Base-by-base conservation (phyloP, 1,140 invertebrate genomes). In the Lysiphlebus fabarum region DNA sequence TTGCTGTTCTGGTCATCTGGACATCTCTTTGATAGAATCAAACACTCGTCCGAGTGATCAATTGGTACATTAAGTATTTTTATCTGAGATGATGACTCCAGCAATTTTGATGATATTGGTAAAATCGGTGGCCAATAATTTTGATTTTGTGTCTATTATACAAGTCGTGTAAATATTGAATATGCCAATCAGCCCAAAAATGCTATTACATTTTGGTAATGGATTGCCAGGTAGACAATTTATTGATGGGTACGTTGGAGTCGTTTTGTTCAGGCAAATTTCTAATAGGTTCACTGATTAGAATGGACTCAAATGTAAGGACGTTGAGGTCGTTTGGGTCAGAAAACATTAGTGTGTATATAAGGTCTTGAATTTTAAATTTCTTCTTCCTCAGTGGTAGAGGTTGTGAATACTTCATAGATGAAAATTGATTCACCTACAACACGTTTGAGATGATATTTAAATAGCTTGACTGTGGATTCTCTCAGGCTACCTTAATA, bases 401-500 rank as follows among this genome's bases (percentile, higher is more conserved):
- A 38, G 12, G 49, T 53, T 5, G 40, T 53, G 8, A 53, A 53
- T 42, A 41, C 2, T 53, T 53, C 50, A n/a, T 53, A 53, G 1
- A 37, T 53, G 37, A 53, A 53, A 8, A 53, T 4, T 14, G 41
- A 14, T 1, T 53, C 50, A 7, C 50, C 50, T 14, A 38, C 37
- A 1, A 53, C 38, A 9, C 41, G 50, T 12, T 17, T 17, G 2
- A 53, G 14, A 42, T 40, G 50, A 14, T 14, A 41, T 41, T 53
- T 53, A 26, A 53, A 53, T 4, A 6, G 6, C 17, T 53, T 53
- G 0, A 53, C 50, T 4, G 50, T 17, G 65, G 66, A 53, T 57
- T 77, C 73, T 65, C 73, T 74, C 7, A 63, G 42, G 11, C 71
- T 70, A 42, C 74, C 70, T 48, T 72, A 67, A 47, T 74, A n/a